These are phyloP conservation scores for Polydrusus pterygomalis DNA, from an alignment of 2,888 invertebrate species.

Conservation along the genomic window DNA sequence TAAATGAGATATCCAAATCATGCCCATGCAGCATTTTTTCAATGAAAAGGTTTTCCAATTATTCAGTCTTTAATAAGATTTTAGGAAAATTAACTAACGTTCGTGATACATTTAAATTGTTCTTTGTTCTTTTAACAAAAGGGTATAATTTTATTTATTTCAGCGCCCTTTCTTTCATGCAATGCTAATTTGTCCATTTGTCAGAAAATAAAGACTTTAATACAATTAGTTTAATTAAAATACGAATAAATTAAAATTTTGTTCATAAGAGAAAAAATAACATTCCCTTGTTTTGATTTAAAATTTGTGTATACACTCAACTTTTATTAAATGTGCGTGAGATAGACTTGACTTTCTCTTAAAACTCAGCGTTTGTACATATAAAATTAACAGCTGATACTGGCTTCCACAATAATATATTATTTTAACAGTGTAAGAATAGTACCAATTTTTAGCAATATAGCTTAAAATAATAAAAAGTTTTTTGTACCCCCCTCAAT, in stretches of 20 bases:
- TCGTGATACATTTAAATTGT: neutral
- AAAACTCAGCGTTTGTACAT: too few relatives aligned
- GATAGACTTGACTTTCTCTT: too few relatives aligned
- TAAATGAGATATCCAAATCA: too few relatives aligned
- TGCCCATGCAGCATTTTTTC: neutral
- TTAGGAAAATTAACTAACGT: neutral
- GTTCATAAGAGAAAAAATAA: neutral
- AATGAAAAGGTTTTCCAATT: neutral
- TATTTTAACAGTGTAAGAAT: too few relatives aligned
- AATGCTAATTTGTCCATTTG: neutral
- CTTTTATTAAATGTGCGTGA: too few relatives aligned
- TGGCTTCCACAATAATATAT: too few relatives aligned
- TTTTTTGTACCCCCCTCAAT: too few relatives aligned
- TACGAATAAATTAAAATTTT: neutral
- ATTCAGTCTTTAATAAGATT: neutral
- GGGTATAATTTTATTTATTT: conserved; percentile 3
- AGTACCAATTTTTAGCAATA: too few relatives aligned
- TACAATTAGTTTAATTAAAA: neutral
- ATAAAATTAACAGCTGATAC: too few relatives aligned
- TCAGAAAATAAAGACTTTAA: neutral
- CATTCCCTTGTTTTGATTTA: neutral
- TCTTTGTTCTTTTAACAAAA: neutral
- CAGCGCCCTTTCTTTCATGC: neutral
- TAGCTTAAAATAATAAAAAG: too few relatives aligned
- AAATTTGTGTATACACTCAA: too few relatives aligned